Evolutionary conservation across 2,113 vertebrate species (phyloP).

Genomic region (Peromyscus maniculatus): DNA sequence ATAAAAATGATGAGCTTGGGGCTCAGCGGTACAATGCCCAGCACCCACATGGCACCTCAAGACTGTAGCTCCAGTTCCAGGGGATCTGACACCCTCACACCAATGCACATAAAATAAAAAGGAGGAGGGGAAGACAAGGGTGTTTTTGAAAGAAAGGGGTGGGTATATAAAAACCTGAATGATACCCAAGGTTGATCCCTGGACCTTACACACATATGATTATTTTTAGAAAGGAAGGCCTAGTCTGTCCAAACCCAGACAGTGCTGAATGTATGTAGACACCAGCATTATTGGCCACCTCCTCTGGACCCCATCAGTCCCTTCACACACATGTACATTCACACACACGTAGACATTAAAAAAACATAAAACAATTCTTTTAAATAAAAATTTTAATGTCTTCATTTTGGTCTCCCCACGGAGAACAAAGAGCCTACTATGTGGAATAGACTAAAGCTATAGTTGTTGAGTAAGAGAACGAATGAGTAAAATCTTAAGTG

Average conservation of each 20-base stretch:
- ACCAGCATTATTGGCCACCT: too few species aligned
- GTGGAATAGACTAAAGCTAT: neutral
- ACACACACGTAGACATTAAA: neutral
- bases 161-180: neutral
- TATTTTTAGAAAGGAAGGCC: neutral
- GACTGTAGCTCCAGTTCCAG: neutral
- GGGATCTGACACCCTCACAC: neutral
- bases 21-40: neutral
- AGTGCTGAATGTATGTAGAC: neutral
- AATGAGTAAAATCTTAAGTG: neutral
- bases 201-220: neutral
- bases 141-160: neutral
- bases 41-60: neutral
- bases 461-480: neutral
- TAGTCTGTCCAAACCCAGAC: constrained; percentile 8
- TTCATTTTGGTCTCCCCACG: neutral
- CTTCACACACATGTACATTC: neutral
- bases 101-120: neutral
- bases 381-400: neutral
- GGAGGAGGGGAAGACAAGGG: too few species aligned
- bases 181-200: neutral
- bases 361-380: neutral
- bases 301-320: neutral
- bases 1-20: neutral
- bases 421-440: neutral